Percentiles rank a stretch among this genome's conserved stretches.
phyloP scores from a whole-genome alignment of 30 jellyfish, hydroid and myxozoan species.

The Mastigias papua region DNA sequence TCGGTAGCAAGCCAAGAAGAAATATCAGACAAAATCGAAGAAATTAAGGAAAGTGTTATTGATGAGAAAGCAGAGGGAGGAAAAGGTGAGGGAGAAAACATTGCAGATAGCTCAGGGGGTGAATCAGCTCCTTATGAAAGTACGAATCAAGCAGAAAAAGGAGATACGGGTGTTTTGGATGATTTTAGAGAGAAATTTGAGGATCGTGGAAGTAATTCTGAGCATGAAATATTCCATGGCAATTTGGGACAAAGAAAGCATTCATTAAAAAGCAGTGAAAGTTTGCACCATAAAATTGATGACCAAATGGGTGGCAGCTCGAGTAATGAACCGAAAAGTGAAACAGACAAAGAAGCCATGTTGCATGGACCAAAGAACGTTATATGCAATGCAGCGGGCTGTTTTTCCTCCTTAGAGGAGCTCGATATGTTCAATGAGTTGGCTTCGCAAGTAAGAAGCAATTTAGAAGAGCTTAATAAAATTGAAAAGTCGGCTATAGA shows the following conservation, averaged over 20 bases:
- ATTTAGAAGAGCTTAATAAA: conserved; percentile 16
- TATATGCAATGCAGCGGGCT: conserved; percentile 69
- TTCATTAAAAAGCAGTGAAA: not conserved
- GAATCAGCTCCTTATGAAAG: not conserved
- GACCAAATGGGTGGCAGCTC: not conserved
- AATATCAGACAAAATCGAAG: not conserved
- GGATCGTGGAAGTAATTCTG: not conserved
- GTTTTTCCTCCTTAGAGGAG: conserved; percentile 70
- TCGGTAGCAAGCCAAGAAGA: not conserved
- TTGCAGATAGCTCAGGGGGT: not conserved
- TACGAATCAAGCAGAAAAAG: not conserved
- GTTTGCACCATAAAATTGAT: not conserved
- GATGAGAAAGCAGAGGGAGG: not conserved
- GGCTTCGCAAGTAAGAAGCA: conserved; percentile 47
- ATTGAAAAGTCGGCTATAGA: not conserved
- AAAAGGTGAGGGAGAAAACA: not conserved
- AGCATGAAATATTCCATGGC: not conserved
- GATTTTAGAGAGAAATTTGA: not conserved
- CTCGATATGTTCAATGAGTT: conserved; percentile 47
- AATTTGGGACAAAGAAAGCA: not conserved
- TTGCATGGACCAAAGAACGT: not conserved
- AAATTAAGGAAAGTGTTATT: not conserved
- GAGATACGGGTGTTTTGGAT: not conserved
- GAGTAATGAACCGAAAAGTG: not conserved
- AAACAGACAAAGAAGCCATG: not conserved